Evolutionary conservation across 2,797 vertebrate species (phyloP).

Genomic region (Coluber constrictor): DNA sequence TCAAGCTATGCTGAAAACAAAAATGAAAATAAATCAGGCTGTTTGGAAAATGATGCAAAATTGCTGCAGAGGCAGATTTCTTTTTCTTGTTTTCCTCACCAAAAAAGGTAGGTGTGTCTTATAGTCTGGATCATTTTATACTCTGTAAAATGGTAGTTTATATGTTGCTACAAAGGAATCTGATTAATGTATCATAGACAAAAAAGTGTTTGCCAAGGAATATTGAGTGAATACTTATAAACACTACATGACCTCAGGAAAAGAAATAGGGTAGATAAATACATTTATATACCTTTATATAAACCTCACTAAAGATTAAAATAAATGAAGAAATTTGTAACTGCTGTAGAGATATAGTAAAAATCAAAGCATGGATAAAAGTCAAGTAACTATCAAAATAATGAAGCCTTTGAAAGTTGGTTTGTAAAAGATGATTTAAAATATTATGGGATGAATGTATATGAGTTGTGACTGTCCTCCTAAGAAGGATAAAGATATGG

Average conservation of each 20-base stretch:
- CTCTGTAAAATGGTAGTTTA: neutral
- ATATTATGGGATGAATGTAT: neutral
- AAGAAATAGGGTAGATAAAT: neutral
- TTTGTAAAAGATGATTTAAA: neutral
- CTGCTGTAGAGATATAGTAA: neutral
- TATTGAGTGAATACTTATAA: neutral
- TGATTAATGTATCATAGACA: neutral
- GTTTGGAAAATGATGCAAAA: too few species aligned
- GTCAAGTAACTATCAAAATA: neutral
- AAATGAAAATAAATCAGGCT: too few species aligned
- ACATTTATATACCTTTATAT: neutral
- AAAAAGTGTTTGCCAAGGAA: neutral
- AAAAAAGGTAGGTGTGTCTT: too few species aligned
- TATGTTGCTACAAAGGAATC: neutral
- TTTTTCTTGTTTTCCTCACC: too few species aligned
- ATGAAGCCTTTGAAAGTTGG: neutral
- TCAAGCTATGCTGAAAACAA: too few species aligned
- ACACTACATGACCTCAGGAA: neutral
- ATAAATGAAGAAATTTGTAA: neutral
- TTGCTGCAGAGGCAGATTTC: too few species aligned
- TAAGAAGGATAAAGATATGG: neutral
- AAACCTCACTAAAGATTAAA: neutral
- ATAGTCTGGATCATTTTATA: too few species aligned
- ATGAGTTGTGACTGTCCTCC: neutral
- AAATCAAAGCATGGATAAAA: neutral